Evolutionary conservation across 1,140 invertebrate species (phyloP).

Genomic region (Acyrthosiphon pisum): DNA sequence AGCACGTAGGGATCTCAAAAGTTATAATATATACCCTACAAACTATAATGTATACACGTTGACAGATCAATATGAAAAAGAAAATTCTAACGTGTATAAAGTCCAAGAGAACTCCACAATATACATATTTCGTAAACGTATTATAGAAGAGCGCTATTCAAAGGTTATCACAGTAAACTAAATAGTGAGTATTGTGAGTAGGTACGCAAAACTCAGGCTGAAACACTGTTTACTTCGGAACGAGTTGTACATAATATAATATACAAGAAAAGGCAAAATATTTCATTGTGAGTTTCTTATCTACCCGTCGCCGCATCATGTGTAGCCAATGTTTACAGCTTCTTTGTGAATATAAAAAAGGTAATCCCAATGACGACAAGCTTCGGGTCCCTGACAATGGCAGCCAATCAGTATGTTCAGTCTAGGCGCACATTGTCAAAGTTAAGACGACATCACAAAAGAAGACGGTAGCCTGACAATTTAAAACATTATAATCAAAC

Average conservation of each 20-base stretch:
- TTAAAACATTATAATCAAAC: slow-evolving; percentile 52
- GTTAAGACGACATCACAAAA: slow-evolving; percentile 46
- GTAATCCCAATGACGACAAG: slow-evolving; percentile 30
- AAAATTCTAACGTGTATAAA: not conserved
- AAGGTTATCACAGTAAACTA: slow-evolving; percentile 4
- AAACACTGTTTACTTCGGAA: not conserved
- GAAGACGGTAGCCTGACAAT: slow-evolving; percentile 26
- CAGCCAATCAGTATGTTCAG: slow-evolving; percentile 43
- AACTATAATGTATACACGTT: not conserved
- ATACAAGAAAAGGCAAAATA: not conserved
- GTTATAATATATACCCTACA: not conserved
- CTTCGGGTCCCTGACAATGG: slow-evolving; percentile 30
- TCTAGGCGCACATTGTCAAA: not conserved
- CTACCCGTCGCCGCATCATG: not conserved
- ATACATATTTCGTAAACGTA: not conserved
- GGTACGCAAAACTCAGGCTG: not conserved
- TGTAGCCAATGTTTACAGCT: not conserved
- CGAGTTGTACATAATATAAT: not conserved
- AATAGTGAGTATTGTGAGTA: not conserved
- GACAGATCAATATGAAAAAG: not conserved
- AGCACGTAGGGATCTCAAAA: not conserved
- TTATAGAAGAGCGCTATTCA: not conserved
- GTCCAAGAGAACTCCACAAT: not conserved
- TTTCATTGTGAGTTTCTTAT: slow-evolving; percentile 30
- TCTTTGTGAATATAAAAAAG: slow-evolving; percentile 30